Base-by-base conservation (phyloP, 2,113 vertebrate species). In the Brachyhypopomus occidentalis region DNA sequence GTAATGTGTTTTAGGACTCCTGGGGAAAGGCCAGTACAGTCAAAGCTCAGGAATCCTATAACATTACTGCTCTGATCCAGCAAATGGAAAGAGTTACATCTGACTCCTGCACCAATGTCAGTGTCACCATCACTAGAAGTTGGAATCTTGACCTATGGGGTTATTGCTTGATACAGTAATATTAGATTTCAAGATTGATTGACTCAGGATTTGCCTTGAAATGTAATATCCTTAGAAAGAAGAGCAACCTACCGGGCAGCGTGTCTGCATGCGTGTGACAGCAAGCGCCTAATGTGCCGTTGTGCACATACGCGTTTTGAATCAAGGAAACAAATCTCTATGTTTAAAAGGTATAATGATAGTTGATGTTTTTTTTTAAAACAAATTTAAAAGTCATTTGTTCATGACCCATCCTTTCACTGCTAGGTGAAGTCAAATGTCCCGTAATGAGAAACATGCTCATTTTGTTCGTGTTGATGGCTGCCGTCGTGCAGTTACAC, bases 401-500 rank as follows among this genome's bases (percentile, higher is more conserved):
- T n/a, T 55, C 66, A 72, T 30, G 20, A 81, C 59, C 22, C 58
- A 60, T 74, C 36, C 52, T 56, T 56, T 78, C 78, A 23, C 20
- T 41, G 38, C 58, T 45, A 69, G 14, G 9, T 64, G 16, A 52
- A 69, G 38, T 78, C 19, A 81, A 84, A 84, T 55, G 78, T 79
- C 27, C 23, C 27, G 25, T 67, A 75, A 85, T 78, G 55, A 71
- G 75, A 85, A 82, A 72, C 56, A 71, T 66, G 56, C 69, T 78
- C 27, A 55, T 41, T 74, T n/a, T 0, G 45, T 74, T 81, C 56
- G 55, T 38, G 76, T 78, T 78, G 79, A 75, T 56, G 76, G 59
- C 20, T 79, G 56, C 63, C 56, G 69, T 75, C 63, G 27, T 56
- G 52, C 41, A 63, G 52, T 82, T 85, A 63, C 30, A 78, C 20